These are phyloP conservation scores for Loris lydekkerianus DNA, from an alignment of 2,797 vertebrate genomes.

Conservation along the genomic window DNA sequence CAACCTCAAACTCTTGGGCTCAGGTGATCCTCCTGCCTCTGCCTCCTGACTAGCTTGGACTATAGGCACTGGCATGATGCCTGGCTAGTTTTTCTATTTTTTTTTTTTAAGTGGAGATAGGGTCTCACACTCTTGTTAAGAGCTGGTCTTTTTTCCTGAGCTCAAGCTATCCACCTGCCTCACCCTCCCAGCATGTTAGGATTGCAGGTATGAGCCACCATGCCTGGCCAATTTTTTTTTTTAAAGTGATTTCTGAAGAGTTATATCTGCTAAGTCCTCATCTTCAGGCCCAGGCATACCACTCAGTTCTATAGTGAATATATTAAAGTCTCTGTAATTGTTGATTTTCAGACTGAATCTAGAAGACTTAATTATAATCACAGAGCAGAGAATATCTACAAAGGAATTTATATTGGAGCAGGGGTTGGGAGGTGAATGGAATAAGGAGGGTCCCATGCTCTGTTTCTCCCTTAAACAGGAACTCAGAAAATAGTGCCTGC, in stretches of 20 bases:
- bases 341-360: not conserved
- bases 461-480: not conserved
- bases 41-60: too few species aligned
- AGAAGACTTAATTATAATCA: not conserved
- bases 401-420: not conserved
- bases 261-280: not conserved
- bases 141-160: too few species aligned
- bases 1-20: too few species aligned
- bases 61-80: too few species aligned
- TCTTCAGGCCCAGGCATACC: not conserved
- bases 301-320: not conserved
- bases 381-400: not conserved
- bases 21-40: too few species aligned
- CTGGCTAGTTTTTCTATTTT: too few species aligned
- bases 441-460: not conserved
- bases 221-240: too few species aligned
- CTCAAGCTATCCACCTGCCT: too few species aligned
- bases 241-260: constrained; percentile 10
- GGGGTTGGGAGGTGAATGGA: not conserved
- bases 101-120: too few species aligned
- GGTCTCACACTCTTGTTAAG: too few species aligned
- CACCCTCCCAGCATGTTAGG: too few species aligned
- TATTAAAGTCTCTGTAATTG: constrained; percentile 3
- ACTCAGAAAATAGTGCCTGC: not conserved
- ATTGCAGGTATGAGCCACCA: too few species aligned